These are phyloP conservation scores for Tipula helvola DNA, from an alignment of 2,888 invertebrate genomes.

Conservation along the genomic window DNA sequence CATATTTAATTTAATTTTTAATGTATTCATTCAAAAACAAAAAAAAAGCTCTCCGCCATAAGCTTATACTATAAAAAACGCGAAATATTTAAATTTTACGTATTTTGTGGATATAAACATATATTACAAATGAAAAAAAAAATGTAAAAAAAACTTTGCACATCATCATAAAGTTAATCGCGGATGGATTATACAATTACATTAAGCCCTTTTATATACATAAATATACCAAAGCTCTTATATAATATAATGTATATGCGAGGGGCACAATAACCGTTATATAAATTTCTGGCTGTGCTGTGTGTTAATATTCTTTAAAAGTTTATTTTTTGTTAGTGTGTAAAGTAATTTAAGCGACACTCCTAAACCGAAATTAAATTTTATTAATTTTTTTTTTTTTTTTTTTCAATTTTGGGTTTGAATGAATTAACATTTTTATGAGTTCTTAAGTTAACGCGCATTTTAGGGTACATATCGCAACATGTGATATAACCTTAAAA, in stretches of 20 bases:
- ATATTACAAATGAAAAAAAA: neutral
- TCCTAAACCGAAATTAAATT: neutral
- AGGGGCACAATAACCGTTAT: neutral
- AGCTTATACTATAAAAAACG: neutral
- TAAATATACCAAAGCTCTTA: neutral
- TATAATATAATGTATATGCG: neutral
- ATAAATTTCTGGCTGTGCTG: neutral
- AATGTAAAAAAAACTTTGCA: neutral
- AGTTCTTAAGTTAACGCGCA: neutral
- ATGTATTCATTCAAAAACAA: neutral
- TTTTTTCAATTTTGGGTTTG: conserved; percentile 4
- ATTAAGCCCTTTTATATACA: neutral
- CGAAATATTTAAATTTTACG: neutral
- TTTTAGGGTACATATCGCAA: neutral
- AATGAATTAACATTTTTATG: conserved; percentile 4
- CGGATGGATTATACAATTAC: neutral
- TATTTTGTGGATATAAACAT: neutral
- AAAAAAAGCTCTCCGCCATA: neutral
- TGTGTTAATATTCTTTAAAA: neutral
- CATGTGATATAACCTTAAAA: neutral
- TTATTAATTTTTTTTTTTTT: neutral
- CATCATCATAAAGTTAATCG: conserved; percentile 4
- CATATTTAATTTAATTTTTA: neutral
- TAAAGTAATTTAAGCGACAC: neutral
- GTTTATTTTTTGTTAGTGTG: neutral